Percentiles rank a stretch among this genome's conserved stretches.
These are phyloP conservation scores for Pocillopora damicornis DNA, from an alignment of 64 coral and sea anemone genomes.

Conservation along the genomic window DNA sequence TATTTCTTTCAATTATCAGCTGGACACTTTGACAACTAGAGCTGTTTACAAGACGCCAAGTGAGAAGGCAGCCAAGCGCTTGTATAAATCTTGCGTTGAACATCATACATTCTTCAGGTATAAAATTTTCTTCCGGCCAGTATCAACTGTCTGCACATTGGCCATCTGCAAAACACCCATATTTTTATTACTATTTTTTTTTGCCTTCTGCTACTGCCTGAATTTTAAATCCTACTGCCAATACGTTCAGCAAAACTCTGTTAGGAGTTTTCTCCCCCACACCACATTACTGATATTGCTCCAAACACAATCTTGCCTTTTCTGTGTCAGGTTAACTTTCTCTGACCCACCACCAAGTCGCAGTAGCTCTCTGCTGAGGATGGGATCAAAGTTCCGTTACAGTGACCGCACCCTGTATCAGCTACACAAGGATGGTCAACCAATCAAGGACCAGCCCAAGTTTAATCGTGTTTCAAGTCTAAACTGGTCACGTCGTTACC, in stretches of 20 bases:
- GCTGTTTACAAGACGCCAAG: conserved; percentile 82
- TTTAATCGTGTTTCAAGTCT: conserved; percentile 75
- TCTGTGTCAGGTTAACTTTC: conserved; percentile 54
- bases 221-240: no score
- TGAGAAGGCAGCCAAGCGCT: conserved; percentile 86
- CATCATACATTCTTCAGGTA: conserved; percentile 99
- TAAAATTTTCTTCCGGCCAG: background rate
- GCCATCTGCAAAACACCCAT: no score
- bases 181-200: no score
- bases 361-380: conserved; percentile 70
- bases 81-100: conserved; percentile 97
- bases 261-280: no score
- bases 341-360: conserved; percentile 84
- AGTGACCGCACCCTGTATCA: conserved; percentile 94
- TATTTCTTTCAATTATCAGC: conserved; percentile 25
- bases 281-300: background rate
- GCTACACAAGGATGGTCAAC: conserved; percentile 83
- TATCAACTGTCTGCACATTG: no score
- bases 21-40: conserved; percentile 75
- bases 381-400: conserved; percentile 94
- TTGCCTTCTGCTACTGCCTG: no score
- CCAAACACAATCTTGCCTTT: background rate
- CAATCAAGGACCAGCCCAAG: conserved; percentile 72
- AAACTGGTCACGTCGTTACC: conserved; percentile 79
- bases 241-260: no score